Evolutionary conservation across 1,140 invertebrate species (phyloP).

Genomic region (Drosophila rufa): DNA sequence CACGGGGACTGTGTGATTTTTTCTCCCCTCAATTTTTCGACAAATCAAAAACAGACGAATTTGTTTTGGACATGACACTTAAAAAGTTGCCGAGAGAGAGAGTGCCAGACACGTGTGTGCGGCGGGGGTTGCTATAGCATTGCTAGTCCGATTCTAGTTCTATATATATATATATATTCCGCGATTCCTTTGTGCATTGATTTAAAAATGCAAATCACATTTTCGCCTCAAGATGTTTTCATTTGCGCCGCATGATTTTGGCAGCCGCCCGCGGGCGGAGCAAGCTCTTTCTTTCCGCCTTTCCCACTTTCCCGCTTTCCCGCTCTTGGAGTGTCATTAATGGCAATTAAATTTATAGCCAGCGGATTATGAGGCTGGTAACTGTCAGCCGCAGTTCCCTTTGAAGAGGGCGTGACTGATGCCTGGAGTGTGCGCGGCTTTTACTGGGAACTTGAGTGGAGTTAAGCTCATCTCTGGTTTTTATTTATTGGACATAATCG

Average conservation of each 20-base stretch:
- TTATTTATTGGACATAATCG: constrained; percentile 2
- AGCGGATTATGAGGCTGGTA: constrained; percentile 76
- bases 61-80: constrained; percentile 83
- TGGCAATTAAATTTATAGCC: constrained; percentile 81
- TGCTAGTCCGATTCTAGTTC: constrained; percentile 25
- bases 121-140: constrained; percentile 17
- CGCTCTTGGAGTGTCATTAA: constrained; percentile 69
- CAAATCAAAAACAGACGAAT: constrained; percentile 84
- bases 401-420: constrained; percentile 40
- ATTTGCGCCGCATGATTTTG: constrained; percentile 65
- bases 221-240: constrained; percentile 76
- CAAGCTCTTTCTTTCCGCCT: constrained; percentile 1
- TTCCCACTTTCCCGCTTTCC: constrained; percentile 43
- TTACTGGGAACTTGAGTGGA: background rate
- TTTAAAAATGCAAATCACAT: constrained; percentile 83
- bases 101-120: constrained; percentile 64
- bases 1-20: constrained; percentile 2
- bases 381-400: constrained; percentile 64
- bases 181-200: constrained; percentile 65
- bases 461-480: constrained; percentile 2
- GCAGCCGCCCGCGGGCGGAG: constrained; percentile 38
- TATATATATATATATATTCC: constrained; percentile 15
- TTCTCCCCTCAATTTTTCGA: constrained; percentile 65
- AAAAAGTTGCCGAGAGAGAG: constrained; percentile 69
- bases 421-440: constrained; percentile 6